phyloP scores from a whole-genome alignment of 92 coral and sea anemone genomes.

The Montipora capitata region DNA sequence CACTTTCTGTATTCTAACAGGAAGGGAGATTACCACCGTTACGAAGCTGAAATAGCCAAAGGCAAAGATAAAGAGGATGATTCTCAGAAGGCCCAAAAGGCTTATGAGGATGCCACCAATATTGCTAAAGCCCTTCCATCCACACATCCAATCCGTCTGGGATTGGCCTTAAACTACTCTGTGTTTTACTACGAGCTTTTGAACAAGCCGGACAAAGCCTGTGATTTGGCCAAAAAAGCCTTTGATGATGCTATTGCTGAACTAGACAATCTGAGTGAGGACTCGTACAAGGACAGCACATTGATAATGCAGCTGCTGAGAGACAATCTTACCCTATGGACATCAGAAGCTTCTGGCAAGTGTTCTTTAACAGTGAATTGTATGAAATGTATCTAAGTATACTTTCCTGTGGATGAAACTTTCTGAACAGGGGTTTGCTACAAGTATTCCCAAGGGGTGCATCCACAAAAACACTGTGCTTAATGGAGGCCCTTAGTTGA shows the following conservation, averaged over 20 bases:
- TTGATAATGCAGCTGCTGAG: constrained; percentile 94
- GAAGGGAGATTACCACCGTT: constrained; percentile 97
- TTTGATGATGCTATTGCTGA: constrained; percentile 87
- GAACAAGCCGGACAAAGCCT: constrained; percentile 70
- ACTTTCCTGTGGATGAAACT: no score
- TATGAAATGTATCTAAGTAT: not conserved
- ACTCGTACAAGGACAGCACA: constrained; percentile 89
- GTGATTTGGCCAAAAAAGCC: constrained; percentile 81
- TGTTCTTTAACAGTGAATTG: no score
- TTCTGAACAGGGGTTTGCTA: no score
- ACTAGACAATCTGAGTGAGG: constrained; percentile 77
- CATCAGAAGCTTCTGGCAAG: constrained; percentile 69
- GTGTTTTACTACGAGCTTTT: constrained; percentile 88
- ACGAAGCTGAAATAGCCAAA: constrained; percentile 86
- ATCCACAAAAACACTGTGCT: no score
- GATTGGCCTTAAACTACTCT: constrained; percentile 87
- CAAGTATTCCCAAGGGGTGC: no score
- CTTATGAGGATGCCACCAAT: not conserved
- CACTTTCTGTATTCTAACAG: constrained; percentile 51
- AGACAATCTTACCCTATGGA: constrained; percentile 89
- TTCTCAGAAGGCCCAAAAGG: not conserved
- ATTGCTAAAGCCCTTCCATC: constrained; percentile 12
- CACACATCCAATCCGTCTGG: constrained; percentile 90
- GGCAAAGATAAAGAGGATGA: constrained; percentile 6
- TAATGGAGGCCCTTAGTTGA: no score